Evolutionary conservation across 2,888 invertebrate genomes (phyloP).

Genomic region (Biston betularia): DNA sequence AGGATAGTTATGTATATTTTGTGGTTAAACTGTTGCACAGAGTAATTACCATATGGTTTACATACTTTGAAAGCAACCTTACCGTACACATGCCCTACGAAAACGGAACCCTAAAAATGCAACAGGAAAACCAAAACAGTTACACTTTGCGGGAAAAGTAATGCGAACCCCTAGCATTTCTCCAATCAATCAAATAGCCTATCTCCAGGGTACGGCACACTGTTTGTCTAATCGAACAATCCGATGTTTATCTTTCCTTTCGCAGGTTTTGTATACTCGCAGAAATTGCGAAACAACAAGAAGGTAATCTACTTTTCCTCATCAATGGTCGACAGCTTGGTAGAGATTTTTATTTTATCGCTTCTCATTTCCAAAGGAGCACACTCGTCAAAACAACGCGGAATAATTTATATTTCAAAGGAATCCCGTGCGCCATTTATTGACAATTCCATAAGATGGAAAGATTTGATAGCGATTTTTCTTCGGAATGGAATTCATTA

Average conservation of each 20-base stretch:
- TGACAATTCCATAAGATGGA: conserved; percentile 72
- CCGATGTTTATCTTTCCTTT: conserved; percentile 44
- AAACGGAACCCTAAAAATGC: conserved; percentile 13
- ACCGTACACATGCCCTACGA: not conserved
- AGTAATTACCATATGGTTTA: no score
- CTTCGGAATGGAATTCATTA: conserved; percentile 63
- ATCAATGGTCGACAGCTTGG: conserved; percentile 34
- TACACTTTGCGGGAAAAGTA: conserved; percentile 23
- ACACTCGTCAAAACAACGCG: conserved; percentile 53
- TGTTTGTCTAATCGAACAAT: conserved; percentile 45
- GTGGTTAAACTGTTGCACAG: no score
- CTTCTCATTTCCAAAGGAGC: conserved; percentile 46
- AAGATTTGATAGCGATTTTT: conserved; percentile 73
- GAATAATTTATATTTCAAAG: conserved; percentile 60
- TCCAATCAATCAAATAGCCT: conserved; percentile 42
- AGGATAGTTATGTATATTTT: no score
- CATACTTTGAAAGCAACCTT: not conserved
- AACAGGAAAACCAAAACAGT: conserved; percentile 23
- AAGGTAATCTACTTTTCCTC: conserved; percentile 46
- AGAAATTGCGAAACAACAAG: conserved; percentile 44
- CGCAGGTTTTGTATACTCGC: conserved; percentile 34
- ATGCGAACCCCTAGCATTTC: conserved; percentile 26
- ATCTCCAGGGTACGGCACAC: conserved; percentile 31
- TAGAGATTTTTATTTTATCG: conserved; percentile 38
- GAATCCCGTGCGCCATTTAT: conserved; percentile 64